phyloP scores from a whole-genome alignment of 64 coral and sea anemone genomes.

The Pocillopora verrucosa region DNA sequence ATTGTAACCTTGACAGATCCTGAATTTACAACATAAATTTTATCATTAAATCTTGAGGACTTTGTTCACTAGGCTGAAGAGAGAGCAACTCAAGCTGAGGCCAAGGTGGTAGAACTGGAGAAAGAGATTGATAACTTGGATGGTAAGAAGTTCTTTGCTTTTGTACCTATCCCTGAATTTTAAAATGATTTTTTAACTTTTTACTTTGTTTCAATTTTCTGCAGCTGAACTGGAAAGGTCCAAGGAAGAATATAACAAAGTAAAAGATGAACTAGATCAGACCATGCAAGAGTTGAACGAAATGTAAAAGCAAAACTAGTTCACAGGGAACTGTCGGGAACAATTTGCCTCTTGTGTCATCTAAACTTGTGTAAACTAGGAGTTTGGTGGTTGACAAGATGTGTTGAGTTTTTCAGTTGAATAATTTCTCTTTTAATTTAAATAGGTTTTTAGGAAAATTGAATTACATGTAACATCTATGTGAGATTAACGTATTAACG shows the following conservation, averaged over 20 bases:
- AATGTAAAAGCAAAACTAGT: constrained; percentile 24
- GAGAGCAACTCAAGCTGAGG: constrained; percentile 65
- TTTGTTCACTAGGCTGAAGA: constrained; percentile 64
- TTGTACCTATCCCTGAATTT: no score
- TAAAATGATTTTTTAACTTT: not conserved
- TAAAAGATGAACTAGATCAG: constrained; percentile 76
- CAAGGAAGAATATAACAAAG: constrained; percentile 71
- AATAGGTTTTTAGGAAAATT: not conserved
- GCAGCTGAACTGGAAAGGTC: constrained; percentile 75
- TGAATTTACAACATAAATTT: no score
- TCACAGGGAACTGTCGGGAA: not conserved
- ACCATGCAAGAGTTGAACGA: constrained; percentile 82
- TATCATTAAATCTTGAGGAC: not conserved
- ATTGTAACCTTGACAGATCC: no score
- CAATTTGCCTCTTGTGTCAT: not conserved
- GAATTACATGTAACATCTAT: no score
- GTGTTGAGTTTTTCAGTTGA: not conserved
- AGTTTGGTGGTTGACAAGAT: not conserved
- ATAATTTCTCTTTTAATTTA: not conserved
- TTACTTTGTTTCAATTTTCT: not conserved
- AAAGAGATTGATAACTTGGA: constrained; percentile 72
- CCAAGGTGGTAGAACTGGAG: constrained; percentile 56
- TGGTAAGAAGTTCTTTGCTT: constrained; percentile 25
- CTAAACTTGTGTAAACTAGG: constrained; percentile 8
- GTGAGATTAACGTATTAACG: no score